These are phyloP conservation scores for Napeogenes inachia DNA, from an alignment of 2,888 invertebrate species.

Conservation along the genomic window DNA sequence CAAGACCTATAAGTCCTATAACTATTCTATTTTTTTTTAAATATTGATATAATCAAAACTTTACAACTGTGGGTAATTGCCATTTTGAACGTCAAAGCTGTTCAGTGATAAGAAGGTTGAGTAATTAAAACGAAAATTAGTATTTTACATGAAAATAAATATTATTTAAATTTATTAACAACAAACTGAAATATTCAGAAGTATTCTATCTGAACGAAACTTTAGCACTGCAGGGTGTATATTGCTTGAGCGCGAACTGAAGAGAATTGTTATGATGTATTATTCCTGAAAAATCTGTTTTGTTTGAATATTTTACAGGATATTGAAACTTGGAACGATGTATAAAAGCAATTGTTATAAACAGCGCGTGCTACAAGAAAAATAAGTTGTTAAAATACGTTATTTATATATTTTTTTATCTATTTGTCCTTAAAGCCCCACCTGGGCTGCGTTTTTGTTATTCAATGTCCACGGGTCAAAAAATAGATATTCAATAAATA, in stretches of 20 bases:
- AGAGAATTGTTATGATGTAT: conserved; percentile 14
- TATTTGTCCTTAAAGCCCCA: conserved; percentile 55
- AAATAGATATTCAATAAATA: conserved; percentile 59
- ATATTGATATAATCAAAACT: too few species aligned
- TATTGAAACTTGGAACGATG: background rate
- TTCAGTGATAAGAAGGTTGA: too few species aligned
- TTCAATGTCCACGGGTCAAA: conserved; percentile 68
- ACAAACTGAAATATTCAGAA: background rate
- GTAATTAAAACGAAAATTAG: too few species aligned
- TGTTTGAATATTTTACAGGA: background rate
- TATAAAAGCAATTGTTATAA: background rate
- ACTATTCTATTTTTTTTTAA: too few species aligned
- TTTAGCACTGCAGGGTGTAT: conserved; percentile 60
- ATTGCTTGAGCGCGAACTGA: conserved; percentile 46
- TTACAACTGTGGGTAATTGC: too few species aligned
- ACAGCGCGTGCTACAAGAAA: conserved; percentile 10
- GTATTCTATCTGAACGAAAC: conserved; percentile 37
- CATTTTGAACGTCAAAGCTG: too few species aligned
- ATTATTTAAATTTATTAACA: background rate
- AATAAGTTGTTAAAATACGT: conserved; percentile 17
- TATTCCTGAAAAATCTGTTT: conserved; percentile 11
- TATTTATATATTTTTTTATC: conserved; percentile 33
- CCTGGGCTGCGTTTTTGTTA: conserved; percentile 64
- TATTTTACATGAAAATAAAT: too few species aligned
- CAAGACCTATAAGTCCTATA: too few species aligned